Evolutionary conservation across 2,888 invertebrate species (phyloP), one percentile per base, ranked within the genome.

Genomic region (Meloe dianella): DNA sequence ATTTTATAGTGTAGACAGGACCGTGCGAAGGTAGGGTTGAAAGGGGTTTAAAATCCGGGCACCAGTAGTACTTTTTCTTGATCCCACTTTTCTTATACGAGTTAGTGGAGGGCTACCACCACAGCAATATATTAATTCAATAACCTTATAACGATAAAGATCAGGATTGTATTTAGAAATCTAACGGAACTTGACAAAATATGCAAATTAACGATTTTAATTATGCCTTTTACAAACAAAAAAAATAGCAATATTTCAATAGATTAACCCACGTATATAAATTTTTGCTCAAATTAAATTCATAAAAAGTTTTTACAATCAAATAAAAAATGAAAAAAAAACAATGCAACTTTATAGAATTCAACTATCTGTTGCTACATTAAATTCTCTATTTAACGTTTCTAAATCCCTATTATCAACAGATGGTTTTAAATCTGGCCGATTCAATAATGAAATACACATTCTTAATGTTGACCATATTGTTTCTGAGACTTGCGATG

Each of bases 391-490:
- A 81, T 91, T 91, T 0, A 91, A 82, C 70, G 87, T 86, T 69
- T 80, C 80, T 73, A 91, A 83, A 82, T 91, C 89, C 70, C 87
- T 87, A 27, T 87, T 86, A 80, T 89, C 89, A 8, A 91, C 86
- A 64, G 87, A 82, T 59, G 86, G 86, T 65, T 89, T 89, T 59
- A 90, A 82, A 78, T 91, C 89, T 77, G 87, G 86, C 76, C 89
- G 87, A 62, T 90, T 91, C 89, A 96, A 90, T 70, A 96, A 85
- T 5, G 95, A 92, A 62, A 92, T 87, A 47, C 95, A 93, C 90
- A 97, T 92, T 79, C 95, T 88, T 63, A 98, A 85, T 0, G 96
- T 97, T 61, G 92, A 92, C 98, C 98, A 98, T 81, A 98, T 96
- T 51, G 94, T 94, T 74, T 95, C 92, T 0, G 97, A 97, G 92